Conservation (phyloP, 2,888 invertebrate genomes). For the Trisateles emortualis region DNA sequence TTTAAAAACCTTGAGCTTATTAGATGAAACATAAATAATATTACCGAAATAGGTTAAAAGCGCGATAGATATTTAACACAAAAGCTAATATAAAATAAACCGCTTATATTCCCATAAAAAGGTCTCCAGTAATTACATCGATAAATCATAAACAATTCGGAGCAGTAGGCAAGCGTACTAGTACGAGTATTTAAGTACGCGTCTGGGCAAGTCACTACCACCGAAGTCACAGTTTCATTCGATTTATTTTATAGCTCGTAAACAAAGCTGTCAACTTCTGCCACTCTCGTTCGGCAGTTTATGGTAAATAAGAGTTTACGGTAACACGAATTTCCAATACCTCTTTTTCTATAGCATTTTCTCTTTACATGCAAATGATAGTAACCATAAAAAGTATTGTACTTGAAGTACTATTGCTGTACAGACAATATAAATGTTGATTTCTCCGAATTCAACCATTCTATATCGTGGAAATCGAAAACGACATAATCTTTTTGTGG, state of each 20-base stretch:
- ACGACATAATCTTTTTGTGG: conserved; percentile 34
- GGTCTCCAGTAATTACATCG: conserved; percentile 28
- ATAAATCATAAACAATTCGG: conserved; percentile 34
- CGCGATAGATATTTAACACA: neutral
- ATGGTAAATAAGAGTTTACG: conserved; percentile 82
- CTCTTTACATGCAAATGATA: conserved; percentile 73
- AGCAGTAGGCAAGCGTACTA: conserved; percentile 17
- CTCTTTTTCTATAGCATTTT: conserved; percentile 65
- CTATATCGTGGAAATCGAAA: conserved; percentile 33
- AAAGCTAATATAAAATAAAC: conserved; percentile 13
- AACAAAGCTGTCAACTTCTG: conserved; percentile 78
- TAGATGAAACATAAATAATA: no score
- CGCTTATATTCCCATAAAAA: conserved; percentile 28
- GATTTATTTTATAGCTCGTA: conserved; percentile 84
- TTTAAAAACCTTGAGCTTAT: no score
- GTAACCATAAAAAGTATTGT: conserved; percentile 62
- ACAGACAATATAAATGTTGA: conserved; percentile 59
- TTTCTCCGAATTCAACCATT: conserved; percentile 49
- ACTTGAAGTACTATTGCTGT: conserved; percentile 54
- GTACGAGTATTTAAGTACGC: conserved; percentile 36
- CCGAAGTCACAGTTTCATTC: conserved; percentile 69
- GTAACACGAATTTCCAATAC: conserved; percentile 68
- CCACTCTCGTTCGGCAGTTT: conserved; percentile 76
- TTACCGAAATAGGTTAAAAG: neutral
- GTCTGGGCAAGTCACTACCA: conserved; percentile 47